A percentile compares a stretch with the other conserved stretches of the same genome.
phyloP scores from a whole-genome alignment of 2,113 vertebrate species.

The Aptenodytes forsteri region DNA sequence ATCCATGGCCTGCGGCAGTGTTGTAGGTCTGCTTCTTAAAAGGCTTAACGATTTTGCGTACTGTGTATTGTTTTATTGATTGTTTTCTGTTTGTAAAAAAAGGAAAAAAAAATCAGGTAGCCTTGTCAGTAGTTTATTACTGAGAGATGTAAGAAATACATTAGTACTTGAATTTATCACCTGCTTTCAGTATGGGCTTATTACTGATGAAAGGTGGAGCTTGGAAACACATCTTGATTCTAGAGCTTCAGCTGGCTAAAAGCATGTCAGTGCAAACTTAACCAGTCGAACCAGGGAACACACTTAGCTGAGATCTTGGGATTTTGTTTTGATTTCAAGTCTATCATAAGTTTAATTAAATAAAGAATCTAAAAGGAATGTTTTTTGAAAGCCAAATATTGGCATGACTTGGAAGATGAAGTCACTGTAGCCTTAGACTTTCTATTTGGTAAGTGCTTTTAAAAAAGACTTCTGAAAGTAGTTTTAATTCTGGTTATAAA shows the following conservation, averaged over 20 bases:
- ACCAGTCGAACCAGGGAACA: not conserved
- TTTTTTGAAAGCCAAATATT: not conserved
- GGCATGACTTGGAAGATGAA: not conserved
- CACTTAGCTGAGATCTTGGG: no score
- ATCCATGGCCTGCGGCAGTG: not conserved
- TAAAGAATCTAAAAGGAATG: not conserved
- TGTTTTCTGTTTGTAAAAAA: not conserved
- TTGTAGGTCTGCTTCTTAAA: not conserved
- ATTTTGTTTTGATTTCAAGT: not conserved
- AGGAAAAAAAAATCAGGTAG: not conserved
- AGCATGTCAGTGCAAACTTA: not conserved
- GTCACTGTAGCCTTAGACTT: not conserved
- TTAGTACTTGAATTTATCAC: not conserved
- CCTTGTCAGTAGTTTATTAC: not conserved
- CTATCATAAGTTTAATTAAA: not conserved
- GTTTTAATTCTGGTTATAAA: not conserved
- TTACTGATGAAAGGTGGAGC: not conserved
- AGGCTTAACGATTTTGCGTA: not conserved
- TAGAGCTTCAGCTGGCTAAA: not conserved
- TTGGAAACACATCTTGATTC: not conserved
- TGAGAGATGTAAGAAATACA: not conserved
- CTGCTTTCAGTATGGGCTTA: not conserved
- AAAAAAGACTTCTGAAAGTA: not conserved
- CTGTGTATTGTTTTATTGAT: no score
- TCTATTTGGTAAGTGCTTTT: not conserved